A percentile compares a stretch with the other conserved stretches of the same genome.
Conservation (phyloP, 2,113 vertebrate species). For the Zosterops japonicus region DNA sequence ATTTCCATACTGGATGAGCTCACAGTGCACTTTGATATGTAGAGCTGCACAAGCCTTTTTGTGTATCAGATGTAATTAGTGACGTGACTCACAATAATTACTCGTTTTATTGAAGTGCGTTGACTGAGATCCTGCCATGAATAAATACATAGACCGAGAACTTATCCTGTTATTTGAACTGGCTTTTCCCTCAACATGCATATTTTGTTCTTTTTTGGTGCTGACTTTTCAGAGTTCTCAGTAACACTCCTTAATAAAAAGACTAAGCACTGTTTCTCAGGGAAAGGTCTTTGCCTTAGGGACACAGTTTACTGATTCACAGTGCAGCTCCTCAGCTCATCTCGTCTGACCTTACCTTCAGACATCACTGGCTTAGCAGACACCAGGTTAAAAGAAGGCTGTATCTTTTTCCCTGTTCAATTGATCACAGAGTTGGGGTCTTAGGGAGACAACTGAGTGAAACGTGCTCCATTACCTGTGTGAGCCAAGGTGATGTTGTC, state of each 20-base stretch:
- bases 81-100: conserved; percentile 36
- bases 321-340: background rate
- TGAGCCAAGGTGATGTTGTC: background rate
- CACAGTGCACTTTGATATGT: conserved; percentile 23
- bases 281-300: background rate
- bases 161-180: background rate
- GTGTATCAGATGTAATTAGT: conserved; percentile 35
- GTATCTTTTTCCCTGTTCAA: background rate
- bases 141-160: conserved; percentile 12
- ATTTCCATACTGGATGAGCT: conserved; percentile 3
- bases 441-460: background rate
- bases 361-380: background rate
- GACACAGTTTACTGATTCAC: background rate
- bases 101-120: conserved; percentile 43
- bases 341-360: background rate
- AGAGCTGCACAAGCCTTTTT: conserved; percentile 36
- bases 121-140: conserved; percentile 43
- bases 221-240: background rate
- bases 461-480: background rate
- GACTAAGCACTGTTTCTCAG: background rate
- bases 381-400: background rate
- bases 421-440: background rate
- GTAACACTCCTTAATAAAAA: background rate
- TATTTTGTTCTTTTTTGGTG: background rate
- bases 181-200: background rate